Base-by-base conservation (phyloP, 2,797 vertebrate genomes). In the Cyprinella venusta region DNA sequence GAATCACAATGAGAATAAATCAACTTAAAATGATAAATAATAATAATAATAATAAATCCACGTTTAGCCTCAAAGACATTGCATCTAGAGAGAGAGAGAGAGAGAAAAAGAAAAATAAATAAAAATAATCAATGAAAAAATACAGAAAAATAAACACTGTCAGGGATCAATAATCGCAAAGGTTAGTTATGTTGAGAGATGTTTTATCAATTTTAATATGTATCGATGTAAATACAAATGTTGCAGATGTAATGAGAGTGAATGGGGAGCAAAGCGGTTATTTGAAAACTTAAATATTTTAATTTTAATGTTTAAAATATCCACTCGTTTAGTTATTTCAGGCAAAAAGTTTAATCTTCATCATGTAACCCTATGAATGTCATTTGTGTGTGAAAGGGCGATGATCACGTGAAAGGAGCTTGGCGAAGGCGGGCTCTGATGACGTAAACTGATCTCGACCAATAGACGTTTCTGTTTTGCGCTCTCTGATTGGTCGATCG, bases 401-500 rank as follows among this genome's bases (percentile, higher is more conserved):
- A 3, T 33, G 61, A 82, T 76, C 71, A 82, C 61, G 71, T 76
- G 80, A 82, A 30, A 40, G 16, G 0, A 26, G 16, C 9, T n/a
- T 75, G 21, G 8, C n/a, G 33, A 4, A 45, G 79, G 79, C 69
- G 79, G 79, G 79, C 42, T 71, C 79, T 40, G 0, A 0, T 72
- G 69, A 72, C 45, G 45, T 9, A 4, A 16, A 3, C 6, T 4
- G 10, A 42, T 6, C 21, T 72, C 21, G 13, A 24, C 79, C 79
- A 81, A 81, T 81, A n/a, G 30, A 48, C 54, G 54, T 48, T 50
- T 72, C 26, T 81, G 45, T 75, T 82, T 30, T 15, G 45, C 80
- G 80, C 6, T 24, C 16, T 54, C 63, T 65, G 80, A 82, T 82
- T 82, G 71, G 80, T 68, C 48, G 6, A 50, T 16, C 5, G n/a